Base-by-base conservation (phyloP, 2,113 vertebrate genomes). In the Hoplias malabaricus region DNA sequence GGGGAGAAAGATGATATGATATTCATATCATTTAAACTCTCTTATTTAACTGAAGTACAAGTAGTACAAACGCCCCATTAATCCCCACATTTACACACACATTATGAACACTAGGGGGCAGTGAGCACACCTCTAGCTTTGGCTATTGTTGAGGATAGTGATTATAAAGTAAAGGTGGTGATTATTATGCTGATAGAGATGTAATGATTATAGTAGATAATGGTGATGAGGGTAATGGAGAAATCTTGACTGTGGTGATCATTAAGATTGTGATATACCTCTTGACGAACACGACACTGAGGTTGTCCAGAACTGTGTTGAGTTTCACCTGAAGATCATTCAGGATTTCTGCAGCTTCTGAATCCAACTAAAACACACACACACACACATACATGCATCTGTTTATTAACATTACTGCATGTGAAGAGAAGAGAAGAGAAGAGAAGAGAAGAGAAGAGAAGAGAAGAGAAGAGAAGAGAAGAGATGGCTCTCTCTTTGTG, bases 281-380 rank as follows among this genome's bases (percentile, higher is more conserved):
- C 87, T 95, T 98, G 79, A 94, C 96, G 89, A 99, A 99, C 59
- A 96, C 82, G 2, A 90, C 79, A 69, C 97, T 98, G 84, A 98
- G 94, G 87, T 97, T 96, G 85, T 99, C 98, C 86, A 99, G 86
- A 78, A 96, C 92, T 0, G 92, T 94, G 90, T 93, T 98, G 73
- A 99, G 93, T 83, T 98, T 96, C 91, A 97, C 91, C 83, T 99
- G 98, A 29, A 99, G 94, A 61, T 99, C 96, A 48, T 97, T 98
- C 79, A 99, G 93, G 78, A 94, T 92, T 85, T 97, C 94, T 27
- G 94, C 94, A 74, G 97, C 96, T 82, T 99, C 98, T 2, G 93
- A 84, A 81, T 99, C 98, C 92, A 99, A 61, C 97, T 99, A 27
- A 85, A 21, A 79, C 29, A 79, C 48, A 79, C 54, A 70, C 40